A percentile compares a stretch with the other conserved stretches of the same genome.
Conservation (phyloP, 2,888 invertebrate species). For the Idaea aversata region DNA sequence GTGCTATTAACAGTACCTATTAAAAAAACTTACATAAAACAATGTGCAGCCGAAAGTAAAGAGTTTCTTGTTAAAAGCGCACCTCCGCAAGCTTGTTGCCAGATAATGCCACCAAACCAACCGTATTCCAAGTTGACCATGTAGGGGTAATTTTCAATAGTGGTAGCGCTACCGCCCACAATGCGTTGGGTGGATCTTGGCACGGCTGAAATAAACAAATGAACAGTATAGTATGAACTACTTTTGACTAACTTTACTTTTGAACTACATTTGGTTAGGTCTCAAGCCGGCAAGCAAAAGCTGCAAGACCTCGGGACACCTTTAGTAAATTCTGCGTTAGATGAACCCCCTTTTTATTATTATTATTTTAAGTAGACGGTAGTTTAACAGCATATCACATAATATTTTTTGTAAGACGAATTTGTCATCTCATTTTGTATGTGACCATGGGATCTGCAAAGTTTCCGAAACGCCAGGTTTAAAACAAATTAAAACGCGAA, state of each 20-base stretch:
- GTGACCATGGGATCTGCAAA: no score
- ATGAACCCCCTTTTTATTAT: neutral
- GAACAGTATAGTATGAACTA: neutral
- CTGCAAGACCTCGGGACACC: neutral
- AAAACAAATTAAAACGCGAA: no score
- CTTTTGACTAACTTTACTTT: neutral
- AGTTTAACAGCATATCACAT: no score
- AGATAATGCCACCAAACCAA: conserved; percentile 33
- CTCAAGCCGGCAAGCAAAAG: no score
- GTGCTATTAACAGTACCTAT: neutral
- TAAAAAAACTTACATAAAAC: conserved; percentile 45
- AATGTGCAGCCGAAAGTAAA: conserved; percentile 57
- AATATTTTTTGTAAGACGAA: no score
- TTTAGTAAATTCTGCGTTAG: neutral
- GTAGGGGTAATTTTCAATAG: conserved; percentile 47
- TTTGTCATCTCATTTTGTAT: no score
- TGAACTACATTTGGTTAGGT: no score
- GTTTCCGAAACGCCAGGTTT: no score
- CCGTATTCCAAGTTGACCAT: conserved; percentile 52
- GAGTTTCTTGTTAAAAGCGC: conserved; percentile 40
- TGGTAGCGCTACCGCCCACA: conserved; percentile 48
- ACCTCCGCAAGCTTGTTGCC: conserved; percentile 51
- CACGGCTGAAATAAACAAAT: neutral
- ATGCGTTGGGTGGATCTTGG: conserved; percentile 42
- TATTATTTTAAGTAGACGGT: no score